These are phyloP conservation scores for Gonioctena quinquepunctata DNA, from an alignment of 1,140 invertebrate species.

Conservation along the genomic window DNA sequence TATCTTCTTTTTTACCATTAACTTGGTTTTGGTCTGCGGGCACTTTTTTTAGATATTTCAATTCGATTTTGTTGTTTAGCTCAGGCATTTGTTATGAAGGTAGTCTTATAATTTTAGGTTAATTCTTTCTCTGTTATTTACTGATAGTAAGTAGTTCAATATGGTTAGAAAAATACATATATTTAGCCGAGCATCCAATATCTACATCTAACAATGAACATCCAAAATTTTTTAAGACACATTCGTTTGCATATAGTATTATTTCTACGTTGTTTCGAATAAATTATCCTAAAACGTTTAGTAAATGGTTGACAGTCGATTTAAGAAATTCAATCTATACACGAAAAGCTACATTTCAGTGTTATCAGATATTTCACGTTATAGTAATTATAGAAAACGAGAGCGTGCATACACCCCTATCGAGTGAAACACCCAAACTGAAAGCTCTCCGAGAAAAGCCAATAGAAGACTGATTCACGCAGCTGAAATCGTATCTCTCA, in stretches of 20 bases:
- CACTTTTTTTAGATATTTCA: constrained; percentile 26
- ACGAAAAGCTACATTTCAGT: neutral
- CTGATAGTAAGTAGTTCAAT: neutral
- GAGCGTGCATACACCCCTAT: constrained; percentile 25
- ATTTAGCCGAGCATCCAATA: neutral
- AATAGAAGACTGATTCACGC: constrained; percentile 48
- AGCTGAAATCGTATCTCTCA: constrained; percentile 22
- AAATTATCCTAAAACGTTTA: neutral
- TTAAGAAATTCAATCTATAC: neutral
- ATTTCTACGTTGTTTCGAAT: neutral
- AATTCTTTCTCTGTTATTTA: neutral
- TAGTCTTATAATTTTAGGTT: no score
- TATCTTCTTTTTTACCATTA: neutral
- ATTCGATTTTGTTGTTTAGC: constrained; percentile 32
- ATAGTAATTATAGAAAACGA: neutral
- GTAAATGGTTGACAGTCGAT: neutral
- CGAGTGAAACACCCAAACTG: constrained; percentile 45
- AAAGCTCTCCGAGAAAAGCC: constrained; percentile 45
- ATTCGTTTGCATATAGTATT: neutral
- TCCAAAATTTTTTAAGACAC: neutral
- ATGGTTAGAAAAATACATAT: neutral
- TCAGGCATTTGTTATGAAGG: constrained; percentile 27
- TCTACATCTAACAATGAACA: neutral
- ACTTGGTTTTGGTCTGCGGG: neutral
- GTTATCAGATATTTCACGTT: neutral